phyloP scores from a whole-genome alignment of 1,140 invertebrate genomes.

The Lucilia cuprina region DNA sequence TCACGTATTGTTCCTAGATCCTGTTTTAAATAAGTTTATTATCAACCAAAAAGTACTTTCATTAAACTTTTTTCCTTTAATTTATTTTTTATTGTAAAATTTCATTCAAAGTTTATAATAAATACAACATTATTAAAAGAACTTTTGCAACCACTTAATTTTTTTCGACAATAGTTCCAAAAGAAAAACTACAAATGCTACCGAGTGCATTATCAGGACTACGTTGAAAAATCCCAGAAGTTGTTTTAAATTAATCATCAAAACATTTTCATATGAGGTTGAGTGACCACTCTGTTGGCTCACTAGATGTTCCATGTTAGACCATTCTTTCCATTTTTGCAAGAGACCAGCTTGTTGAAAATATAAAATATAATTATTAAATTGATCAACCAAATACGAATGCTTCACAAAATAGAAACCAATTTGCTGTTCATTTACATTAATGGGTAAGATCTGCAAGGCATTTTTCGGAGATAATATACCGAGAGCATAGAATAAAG shows the following conservation, averaged over 20 bases:
- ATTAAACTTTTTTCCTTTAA: too few species aligned
- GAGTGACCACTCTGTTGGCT: background rate
- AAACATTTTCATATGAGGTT: background rate
- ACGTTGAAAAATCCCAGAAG: background rate
- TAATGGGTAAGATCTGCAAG: background rate
- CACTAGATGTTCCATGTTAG: background rate
- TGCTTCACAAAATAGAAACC: constrained; percentile 3
- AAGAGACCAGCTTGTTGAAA: constrained; percentile 4
- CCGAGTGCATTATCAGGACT: background rate
- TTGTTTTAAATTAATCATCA: background rate
- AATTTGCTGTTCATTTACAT: background rate
- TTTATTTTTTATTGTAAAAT: too few species aligned
- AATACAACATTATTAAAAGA: background rate
- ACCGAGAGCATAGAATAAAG: background rate
- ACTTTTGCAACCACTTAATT: constrained; percentile 4
- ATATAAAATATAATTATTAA: background rate
- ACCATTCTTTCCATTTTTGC: background rate
- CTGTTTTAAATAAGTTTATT: too few species aligned
- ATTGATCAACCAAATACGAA: constrained; percentile 22
- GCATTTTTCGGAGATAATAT: background rate
- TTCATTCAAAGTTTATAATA: too few species aligned
- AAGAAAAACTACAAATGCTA: background rate
- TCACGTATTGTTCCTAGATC: too few species aligned
- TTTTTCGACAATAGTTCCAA: constrained; percentile 24
- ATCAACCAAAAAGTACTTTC: too few species aligned